Evolutionary conservation across 2,888 invertebrate species (phyloP), one percentile per base, ranked within the genome.

Genomic region (Adela reaumurella): DNA sequence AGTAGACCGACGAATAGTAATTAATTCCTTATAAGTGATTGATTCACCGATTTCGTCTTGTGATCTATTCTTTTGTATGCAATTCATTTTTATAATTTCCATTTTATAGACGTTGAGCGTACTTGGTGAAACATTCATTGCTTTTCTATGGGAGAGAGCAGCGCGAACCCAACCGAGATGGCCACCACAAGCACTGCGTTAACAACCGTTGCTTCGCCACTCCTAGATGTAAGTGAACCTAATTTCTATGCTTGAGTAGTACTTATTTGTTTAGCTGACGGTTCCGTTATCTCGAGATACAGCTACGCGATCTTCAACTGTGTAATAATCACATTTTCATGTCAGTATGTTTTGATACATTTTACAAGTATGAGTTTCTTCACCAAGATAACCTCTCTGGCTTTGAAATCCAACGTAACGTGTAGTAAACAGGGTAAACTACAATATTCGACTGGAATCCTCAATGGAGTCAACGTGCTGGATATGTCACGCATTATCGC

Each of bases 401-500:
- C 51, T 52, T 50, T 6, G 56, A 57, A 50, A 56, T 57, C 20
- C 54, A 49, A 18, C 17, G 18, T 20, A 24, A 17, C 17, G 18
- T 45, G 14, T 6, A 46, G 16, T 16, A 46, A 14, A 20, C 45
- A 20, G 24, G 55, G 53, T 14, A 59, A 52, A 49, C 49, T 55
- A 10, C 53, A 56, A 20, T 69, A 65, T 53, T 66, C 67, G 1
- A 64, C 65, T 2, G 84, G 87, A 50, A 87, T 92, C 17, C 67
- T 93, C 43, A 74, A 77, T 50, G 90, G 88, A 51, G 72, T 93
- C 35, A 83, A 87, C 59, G 82, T 94, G 14, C 67, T 94, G 52
- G 94, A 94, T 71, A 66, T 94, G 52, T 90, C 91, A 5, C 80
- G 97, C 58, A 90, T 97, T 42, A 84, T 97, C 2, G 97, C 97